These are phyloP conservation scores for Nebria salina DNA, from an alignment of 2,888 invertebrate genomes.

Conservation along the genomic window DNA sequence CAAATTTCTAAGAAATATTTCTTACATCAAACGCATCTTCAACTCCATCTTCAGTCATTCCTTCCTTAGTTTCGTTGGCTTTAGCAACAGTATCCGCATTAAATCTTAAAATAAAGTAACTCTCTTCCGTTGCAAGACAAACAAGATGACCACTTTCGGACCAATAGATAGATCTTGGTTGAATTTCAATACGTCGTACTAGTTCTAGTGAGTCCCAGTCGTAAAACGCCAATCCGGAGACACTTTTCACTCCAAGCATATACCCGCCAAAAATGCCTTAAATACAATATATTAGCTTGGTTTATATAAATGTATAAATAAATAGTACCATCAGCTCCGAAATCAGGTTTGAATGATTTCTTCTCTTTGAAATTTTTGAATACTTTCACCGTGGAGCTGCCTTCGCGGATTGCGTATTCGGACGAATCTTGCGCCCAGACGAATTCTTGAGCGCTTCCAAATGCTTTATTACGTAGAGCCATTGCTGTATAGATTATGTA, in stretches of 20 bases:
- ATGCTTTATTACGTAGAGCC: conserved; percentile 98
- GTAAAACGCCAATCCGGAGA: conserved; percentile 92
- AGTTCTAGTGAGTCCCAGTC: conserved; percentile 97
- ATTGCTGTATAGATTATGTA: conserved; percentile 99
- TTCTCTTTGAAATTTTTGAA: conserved; percentile 99
- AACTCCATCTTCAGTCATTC: conserved; percentile 88
- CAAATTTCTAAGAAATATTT: conserved; percentile 7
- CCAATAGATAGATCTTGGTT: conserved; percentile 94
- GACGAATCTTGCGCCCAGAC: conserved; percentile 98
- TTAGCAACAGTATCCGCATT: conserved; percentile 82
- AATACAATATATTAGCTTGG: conserved; percentile 42
- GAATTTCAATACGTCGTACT: conserved; percentile 95
- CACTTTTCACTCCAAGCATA: conserved; percentile 90
- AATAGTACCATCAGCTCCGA: conserved; percentile 88
- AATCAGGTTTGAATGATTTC: conserved; percentile 95
- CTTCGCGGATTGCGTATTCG: conserved; percentile 90
- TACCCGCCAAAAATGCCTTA: conserved; percentile 89
- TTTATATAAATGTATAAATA: neutral
- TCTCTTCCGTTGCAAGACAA: conserved; percentile 94
- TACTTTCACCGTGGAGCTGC: conserved; percentile 88
- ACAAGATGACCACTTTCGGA: conserved; percentile 94
- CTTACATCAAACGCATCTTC: conserved; percentile 95
- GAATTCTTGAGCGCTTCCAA: conserved; percentile 98
- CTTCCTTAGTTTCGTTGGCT: conserved; percentile 80
- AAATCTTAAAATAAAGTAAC: conserved; percentile 93